Percentiles rank a stretch among this genome's conserved stretches.
phyloP scores from a whole-genome alignment of 2,888 invertebrate species.

The Lithophane leautieri region DNA sequence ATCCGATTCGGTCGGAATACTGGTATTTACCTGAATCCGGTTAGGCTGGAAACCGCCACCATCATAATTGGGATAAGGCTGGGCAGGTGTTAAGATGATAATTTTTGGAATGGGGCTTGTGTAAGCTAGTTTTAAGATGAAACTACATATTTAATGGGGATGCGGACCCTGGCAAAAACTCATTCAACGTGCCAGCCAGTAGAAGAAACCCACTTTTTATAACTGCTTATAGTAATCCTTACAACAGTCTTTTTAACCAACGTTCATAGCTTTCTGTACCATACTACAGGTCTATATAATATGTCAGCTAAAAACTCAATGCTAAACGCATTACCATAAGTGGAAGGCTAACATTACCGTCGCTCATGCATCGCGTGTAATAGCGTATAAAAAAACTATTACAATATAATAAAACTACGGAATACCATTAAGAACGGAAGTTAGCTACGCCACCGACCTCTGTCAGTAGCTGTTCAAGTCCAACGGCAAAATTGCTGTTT shows the following conservation, averaged over 20 bases:
- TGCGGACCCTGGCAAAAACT: too few species aligned
- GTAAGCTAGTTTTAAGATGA: too few species aligned
- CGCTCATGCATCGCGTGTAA: slow-evolving; percentile 48
- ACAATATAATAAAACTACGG: slow-evolving; percentile 41
- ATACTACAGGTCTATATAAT: neutral
- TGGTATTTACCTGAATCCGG: too few species aligned
- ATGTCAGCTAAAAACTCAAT: slow-evolving; percentile 41
- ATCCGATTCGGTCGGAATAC: too few species aligned
- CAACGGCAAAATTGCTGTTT: slow-evolving; percentile 46
- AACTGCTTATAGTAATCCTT: neutral
- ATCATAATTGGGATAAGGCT: too few species aligned
- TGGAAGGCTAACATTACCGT: slow-evolving; percentile 38
- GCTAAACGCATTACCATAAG: slow-evolving; percentile 44
- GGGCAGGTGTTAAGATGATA: too few species aligned
- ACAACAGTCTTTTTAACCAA: neutral
- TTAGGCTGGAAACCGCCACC: too few species aligned
- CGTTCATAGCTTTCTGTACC: neutral
- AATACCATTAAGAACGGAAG: slow-evolving; percentile 70
- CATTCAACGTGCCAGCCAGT: too few species aligned
- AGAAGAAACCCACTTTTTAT: too few species aligned
- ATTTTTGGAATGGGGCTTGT: too few species aligned
- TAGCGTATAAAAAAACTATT: slow-evolving; percentile 27
- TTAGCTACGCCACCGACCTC: slow-evolving; percentile 66
- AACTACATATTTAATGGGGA: too few species aligned
- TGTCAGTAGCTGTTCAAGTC: slow-evolving; percentile 5